These are phyloP conservation scores for Lordiphosa stackelbergi DNA, from an alignment of 1,140 invertebrate genomes.

Conservation along the genomic window DNA sequence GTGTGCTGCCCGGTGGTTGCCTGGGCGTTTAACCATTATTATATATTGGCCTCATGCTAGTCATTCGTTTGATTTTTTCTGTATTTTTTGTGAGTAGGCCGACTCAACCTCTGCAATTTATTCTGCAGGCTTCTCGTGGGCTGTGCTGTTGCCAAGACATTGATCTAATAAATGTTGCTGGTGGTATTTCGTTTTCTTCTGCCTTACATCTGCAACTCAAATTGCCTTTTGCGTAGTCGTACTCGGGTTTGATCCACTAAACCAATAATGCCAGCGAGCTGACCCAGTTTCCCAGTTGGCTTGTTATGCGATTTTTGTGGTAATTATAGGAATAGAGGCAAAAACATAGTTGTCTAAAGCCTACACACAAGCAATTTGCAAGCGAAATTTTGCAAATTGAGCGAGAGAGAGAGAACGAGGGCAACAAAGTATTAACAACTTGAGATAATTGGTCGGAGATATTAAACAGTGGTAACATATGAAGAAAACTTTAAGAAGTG, in stretches of 20 bases:
- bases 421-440: background rate
- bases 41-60: conserved; percentile 63
- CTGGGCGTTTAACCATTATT: conserved; percentile 63
- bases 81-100: conserved; percentile 29
- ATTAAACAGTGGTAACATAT: too few relatives aligned
- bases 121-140: conserved; percentile 41
- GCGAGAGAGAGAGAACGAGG: conserved; percentile 5
- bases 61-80: conserved; percentile 49
- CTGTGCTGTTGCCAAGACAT: conserved; percentile 41
- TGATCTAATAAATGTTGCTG: conserved; percentile 58
- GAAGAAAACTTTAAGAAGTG: too few relatives aligned
- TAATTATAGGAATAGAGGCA: conserved; percentile 49
- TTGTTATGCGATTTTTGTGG: conserved; percentile 47
- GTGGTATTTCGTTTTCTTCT: conserved; percentile 28
- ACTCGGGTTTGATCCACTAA: conserved; percentile 54
- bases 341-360: conserved; percentile 27
- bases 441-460: too few relatives aligned
- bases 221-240: conserved; percentile 57
- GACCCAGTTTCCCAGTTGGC: conserved; percentile 43
- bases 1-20: conserved; percentile 14
- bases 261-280: conserved; percentile 48
- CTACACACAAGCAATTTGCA: conserved; percentile 49
- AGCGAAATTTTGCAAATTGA: conserved; percentile 20
- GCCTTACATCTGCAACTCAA: conserved; percentile 28
- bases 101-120: conserved; percentile 49